Evolutionary conservation across 2,113 vertebrate species (phyloP), one percentile per base, ranked within the genome.

Genomic region (Oncorhynchus mykiss): DNA sequence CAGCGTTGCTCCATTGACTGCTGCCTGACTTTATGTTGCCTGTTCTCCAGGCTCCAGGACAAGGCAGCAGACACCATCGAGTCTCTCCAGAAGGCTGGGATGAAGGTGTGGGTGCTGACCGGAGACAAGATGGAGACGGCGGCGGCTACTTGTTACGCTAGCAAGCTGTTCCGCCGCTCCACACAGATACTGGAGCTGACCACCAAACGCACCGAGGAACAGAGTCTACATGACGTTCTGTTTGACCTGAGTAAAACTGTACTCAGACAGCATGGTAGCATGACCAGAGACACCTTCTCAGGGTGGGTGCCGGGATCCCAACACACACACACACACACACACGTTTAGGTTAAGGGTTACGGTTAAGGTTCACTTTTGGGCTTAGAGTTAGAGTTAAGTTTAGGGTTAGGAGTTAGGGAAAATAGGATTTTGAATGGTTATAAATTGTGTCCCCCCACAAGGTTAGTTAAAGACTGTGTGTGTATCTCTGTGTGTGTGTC

Each of bases 91-190:
- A 97, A 98, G 86, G 98, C 98, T 0, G 98, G 97, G 5, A 98
- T 99, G 91, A 99, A 98, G 82, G 96, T 99, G 60, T 99, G 98
- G 98, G 98, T 99, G 69, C 93, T 99, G 72, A 99, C 98, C 0
- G 98, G 98, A 4, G 98, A 99, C 82, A 99, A 99, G 92, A 98
- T 99, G 96, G 98, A 99, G 91, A 99, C 98, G 0, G 98, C 98
- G 0, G 93, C 96, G 0, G 97, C 97, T 9, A 96, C 97, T 45
- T 99, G 98, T 91, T 99, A 99, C 0, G 97, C 98, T 83, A 97
- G 97, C 94, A 98, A 93, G 87, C 95, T 99, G 2, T 99, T 99
- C 86, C 91, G 91, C 73, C 95, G 96, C 79, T 92, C 88, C 86
- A 99, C 97, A 0, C 95, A 96, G 84, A 93, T 99, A 89, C 94